Evolutionary conservation across 2,113 vertebrate genomes (phyloP).

Genomic region (Serinus canaria): DNA sequence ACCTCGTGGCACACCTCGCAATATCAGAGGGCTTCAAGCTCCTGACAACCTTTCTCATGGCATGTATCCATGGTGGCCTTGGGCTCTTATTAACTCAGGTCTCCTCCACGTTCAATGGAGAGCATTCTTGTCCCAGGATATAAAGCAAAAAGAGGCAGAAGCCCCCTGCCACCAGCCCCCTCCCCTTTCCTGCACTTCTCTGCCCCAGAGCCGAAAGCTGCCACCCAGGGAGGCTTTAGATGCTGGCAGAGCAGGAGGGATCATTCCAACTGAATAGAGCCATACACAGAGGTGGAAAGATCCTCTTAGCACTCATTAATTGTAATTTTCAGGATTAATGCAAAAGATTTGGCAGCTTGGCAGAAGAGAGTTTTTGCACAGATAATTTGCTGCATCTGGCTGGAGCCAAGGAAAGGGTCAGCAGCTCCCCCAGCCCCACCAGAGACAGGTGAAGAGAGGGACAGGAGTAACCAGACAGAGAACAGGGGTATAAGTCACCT

Average conservation of each 20-base stretch:
- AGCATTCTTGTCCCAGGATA: not conserved
- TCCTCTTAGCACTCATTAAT: constrained; percentile 64
- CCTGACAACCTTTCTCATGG: rapidly evolving
- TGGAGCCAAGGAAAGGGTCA: constrained; percentile 33
- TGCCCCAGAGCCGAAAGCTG: not conserved
- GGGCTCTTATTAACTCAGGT: not conserved
- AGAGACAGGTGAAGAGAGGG: not conserved
- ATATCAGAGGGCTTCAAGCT: not conserved
- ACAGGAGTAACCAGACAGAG: not conserved
- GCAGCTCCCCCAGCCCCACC: not conserved
- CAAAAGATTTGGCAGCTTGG: constrained; percentile 59
- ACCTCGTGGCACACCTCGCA: not conserved
- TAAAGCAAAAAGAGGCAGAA: not conserved
- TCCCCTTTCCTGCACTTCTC: not conserved
- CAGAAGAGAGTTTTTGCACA: constrained; percentile 38
- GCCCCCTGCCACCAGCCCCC: not conserved
- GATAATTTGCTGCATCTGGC: not conserved
- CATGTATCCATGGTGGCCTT: not conserved
- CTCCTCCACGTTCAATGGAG: not conserved
- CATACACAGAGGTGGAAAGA: constrained; percentile 41
- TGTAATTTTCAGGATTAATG: constrained; percentile 64
- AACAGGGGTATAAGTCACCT: not conserved
- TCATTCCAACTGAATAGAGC: constrained; percentile 10
- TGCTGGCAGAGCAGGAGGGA: not conserved
- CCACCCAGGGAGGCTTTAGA: not conserved